phyloP scores from a whole-genome alignment of 2,888 invertebrate genomes.

The Hylaea fasciaria region DNA sequence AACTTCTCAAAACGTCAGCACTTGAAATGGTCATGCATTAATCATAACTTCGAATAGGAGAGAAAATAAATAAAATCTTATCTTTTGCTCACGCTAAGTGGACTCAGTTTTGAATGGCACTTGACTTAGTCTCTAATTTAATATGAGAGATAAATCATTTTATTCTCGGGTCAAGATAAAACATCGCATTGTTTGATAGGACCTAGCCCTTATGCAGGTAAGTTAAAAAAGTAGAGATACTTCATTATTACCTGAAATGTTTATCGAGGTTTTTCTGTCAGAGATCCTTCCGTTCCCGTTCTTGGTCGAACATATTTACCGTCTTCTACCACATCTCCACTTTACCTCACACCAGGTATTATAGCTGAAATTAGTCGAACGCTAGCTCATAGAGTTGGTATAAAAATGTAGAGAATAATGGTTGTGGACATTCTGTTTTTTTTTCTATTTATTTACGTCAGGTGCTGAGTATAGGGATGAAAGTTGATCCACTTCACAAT shows the following conservation, averaged over 20 bases:
- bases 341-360: too few species aligned
- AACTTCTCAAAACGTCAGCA: not conserved
- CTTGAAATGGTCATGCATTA: not conserved
- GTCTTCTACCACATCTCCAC: too few species aligned
- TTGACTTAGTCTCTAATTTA: slow-evolving; percentile 2
- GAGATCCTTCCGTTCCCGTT: too few species aligned
- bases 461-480: not conserved
- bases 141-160: slow-evolving; percentile 1
- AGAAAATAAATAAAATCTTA: slow-evolving; percentile 7
- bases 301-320: too few species aligned
- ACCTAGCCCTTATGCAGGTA: not conserved
- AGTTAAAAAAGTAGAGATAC: too few species aligned
- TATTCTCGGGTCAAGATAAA: not conserved
- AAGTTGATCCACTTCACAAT: slow-evolving; percentile 1
- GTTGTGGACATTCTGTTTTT: not conserved
- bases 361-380: too few species aligned
- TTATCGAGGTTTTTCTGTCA: too few species aligned
- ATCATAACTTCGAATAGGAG: slow-evolving; percentile 10
- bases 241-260: too few species aligned
- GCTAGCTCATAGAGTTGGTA: too few species aligned
- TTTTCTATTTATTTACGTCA: too few species aligned
- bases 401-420: not conserved
- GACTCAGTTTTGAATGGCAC: slow-evolving; percentile 7
- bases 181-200: not conserved
- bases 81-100: slow-evolving; percentile 11